phyloP scores from a whole-genome alignment of 2,888 invertebrate species.

The Drosophila helvetica region DNA sequence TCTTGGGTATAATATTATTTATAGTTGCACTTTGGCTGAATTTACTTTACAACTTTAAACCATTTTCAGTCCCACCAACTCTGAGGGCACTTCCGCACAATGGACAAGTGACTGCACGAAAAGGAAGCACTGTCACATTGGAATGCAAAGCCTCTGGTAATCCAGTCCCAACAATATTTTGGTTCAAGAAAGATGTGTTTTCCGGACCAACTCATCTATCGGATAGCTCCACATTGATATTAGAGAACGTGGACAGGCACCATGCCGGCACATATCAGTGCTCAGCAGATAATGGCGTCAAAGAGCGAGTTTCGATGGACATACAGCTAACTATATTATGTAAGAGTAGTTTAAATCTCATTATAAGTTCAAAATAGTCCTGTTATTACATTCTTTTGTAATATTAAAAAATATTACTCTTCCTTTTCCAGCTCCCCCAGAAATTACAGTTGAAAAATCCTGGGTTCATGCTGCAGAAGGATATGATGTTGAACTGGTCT shows the following conservation, averaged over 20 bases:
- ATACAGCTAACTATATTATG: slow-evolving; percentile 85
- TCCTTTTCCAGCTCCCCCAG: slow-evolving; percentile 86
- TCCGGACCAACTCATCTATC: slow-evolving; percentile 84
- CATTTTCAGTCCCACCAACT: slow-evolving; percentile 86
- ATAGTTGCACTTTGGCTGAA: neutral
- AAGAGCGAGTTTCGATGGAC: slow-evolving; percentile 85
- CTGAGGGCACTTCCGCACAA: slow-evolving; percentile 88
- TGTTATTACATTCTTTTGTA: too few species aligned
- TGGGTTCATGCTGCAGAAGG: slow-evolving; percentile 88
- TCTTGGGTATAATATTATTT: slow-evolving; percentile 83
- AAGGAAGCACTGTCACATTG: slow-evolving; percentile 88
- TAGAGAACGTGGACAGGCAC: slow-evolving; percentile 85
- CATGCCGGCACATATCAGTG: slow-evolving; percentile 85
- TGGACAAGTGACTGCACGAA: slow-evolving; percentile 88
- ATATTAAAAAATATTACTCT: neutral
- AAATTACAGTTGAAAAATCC: slow-evolving; percentile 86
- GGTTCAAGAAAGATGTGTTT: slow-evolving; percentile 86
- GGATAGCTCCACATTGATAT: slow-evolving; percentile 84
- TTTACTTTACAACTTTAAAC: neutral
- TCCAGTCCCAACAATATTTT: slow-evolving; percentile 89
- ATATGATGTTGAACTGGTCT: slow-evolving; percentile 86
- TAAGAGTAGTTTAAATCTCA: slow-evolving; percentile 75
- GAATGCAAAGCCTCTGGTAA: slow-evolving; percentile 90
- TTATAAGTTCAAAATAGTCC: too few species aligned
- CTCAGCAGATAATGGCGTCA: slow-evolving; percentile 85